These are phyloP conservation scores for Cantharis rufa DNA, from an alignment of 2,888 invertebrate species.

Conservation along the genomic window DNA sequence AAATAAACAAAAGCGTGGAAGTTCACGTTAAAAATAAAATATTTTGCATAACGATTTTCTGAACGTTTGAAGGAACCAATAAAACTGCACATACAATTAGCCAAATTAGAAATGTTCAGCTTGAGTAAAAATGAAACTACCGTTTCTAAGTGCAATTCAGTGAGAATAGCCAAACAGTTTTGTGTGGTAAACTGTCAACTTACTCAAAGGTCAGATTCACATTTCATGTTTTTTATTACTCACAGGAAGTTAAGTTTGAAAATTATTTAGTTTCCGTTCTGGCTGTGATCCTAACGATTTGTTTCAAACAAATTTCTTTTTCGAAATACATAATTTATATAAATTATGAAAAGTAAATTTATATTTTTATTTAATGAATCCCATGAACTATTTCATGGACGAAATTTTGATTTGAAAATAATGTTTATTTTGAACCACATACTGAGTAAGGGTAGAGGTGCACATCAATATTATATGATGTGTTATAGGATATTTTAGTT, in stretches of 20 bases:
- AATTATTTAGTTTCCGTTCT: not conserved
- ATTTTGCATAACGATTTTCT: not conserved
- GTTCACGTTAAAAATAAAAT: not conserved
- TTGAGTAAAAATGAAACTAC: not conserved
- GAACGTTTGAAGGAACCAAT: not conserved
- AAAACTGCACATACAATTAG: not conserved
- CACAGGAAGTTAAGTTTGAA: not conserved
- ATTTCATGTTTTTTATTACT: not conserved
- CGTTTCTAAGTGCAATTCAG: not conserved
- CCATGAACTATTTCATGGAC: not conserved
- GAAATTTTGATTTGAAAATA: not conserved
- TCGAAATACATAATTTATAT: no score
- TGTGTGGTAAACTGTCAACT: not conserved
- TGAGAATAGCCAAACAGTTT: not conserved
- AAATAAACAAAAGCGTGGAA: not conserved
- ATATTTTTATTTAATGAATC: not conserved
- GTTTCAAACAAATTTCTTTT: not conserved
- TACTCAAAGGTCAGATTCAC: not conserved
- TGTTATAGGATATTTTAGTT: not conserved
- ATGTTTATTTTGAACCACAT: not conserved
- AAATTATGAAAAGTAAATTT: not conserved
- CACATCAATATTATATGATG: not conserved
- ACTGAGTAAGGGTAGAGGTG: not conserved
- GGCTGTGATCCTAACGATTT: not conserved
- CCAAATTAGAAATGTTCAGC: not conserved